Percentiles rank a stretch among this genome's conserved stretches.
Evolutionary conservation across 2,888 invertebrate genomes (phyloP).

Genomic region (Acrobasis repandana): DNA sequence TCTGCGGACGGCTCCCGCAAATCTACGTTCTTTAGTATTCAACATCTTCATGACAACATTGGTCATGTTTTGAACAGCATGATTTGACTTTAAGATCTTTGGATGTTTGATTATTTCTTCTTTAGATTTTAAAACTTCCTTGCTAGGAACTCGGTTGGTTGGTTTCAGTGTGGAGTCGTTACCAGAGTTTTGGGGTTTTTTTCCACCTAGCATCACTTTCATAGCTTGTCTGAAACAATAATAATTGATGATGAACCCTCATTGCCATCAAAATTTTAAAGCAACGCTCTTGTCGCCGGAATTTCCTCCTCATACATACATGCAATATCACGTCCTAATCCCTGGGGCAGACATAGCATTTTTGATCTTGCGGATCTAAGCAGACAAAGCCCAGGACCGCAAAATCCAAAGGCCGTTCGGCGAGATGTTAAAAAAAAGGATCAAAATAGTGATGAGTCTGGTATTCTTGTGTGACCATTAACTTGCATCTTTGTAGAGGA

Average conservation of each 20-base stretch:
- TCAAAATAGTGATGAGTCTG: too few species aligned
- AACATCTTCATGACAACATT: conserved; percentile 3
- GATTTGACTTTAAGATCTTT: neutral
- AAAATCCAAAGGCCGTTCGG: too few species aligned
- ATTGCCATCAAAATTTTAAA: neutral
- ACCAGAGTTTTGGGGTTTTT: neutral
- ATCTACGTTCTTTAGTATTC: neutral
- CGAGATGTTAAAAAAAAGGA: too few species aligned
- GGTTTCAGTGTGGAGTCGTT: neutral
- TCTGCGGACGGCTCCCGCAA: neutral
- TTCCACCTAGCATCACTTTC: conserved; percentile 19
- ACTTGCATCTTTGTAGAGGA: too few species aligned
- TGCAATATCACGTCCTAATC: too few species aligned
- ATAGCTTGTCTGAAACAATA: conserved; percentile 23
- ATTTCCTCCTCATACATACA: too few species aligned
- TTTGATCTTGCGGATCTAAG: too few species aligned
- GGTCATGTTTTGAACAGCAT: neutral
- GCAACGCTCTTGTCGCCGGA: neutral
- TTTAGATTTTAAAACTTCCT: neutral
- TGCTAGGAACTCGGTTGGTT: neutral
- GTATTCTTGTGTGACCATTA: too few species aligned
- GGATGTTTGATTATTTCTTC: neutral
- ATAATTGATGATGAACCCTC: neutral
- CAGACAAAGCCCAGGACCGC: too few species aligned
- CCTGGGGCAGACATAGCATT: too few species aligned